Evolutionary conservation across 2,888 invertebrate species (phyloP), one percentile per base, ranked within the genome.

Genomic region (Agrenia bidenticulata): DNA sequence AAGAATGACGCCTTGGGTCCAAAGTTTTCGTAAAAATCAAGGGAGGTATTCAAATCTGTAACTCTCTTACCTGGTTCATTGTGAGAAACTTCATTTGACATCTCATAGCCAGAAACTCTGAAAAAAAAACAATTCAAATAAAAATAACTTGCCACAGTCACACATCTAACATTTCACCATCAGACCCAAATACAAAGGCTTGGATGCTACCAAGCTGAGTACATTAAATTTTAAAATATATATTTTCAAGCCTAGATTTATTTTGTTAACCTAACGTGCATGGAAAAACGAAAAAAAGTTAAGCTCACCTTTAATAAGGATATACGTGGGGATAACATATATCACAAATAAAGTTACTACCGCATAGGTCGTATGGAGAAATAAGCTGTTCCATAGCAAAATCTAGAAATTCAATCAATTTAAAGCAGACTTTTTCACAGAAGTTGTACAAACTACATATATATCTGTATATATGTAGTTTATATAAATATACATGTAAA

Each of bases 71-170:
- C 70, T 72, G 70, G 53, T 64, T 66, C 17, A 62, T 63, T 1
- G 64, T 66, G 1, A 72, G 61, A 53, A 67, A 72, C 57, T 64
- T 61, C 72, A 72, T 72, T 62, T 66, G 67, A 23, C 66, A 53
- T 24, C 72, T 39, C 45, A 70, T 50, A 9, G 69, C 63, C 21
- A 60, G 39, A 57, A 64, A 70, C 61, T 72, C 72, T 72, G 56
- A 5, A 60, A 62, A 50, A 15, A 55, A 59, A 45, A 39, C 15
- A 45, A 11, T 19, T 11, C 45, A 45, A 45, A 17, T 5, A 15
- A 11, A 32, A 32, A 32, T 32, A 32, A 32, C 32, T 32, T 11
- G 5, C 32, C 32, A n/a, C n/a, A n/a, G n/a, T n/a, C n/a, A n/a
- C n/a, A n/a, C n/a, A n/a, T n/a, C n/a, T n/a, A n/a, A n/a, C n/a